Percentiles rank a stretch among this genome's conserved stretches.
Conservation (phyloP, 2,888 invertebrate species). For the Griposia aprilina region DNA sequence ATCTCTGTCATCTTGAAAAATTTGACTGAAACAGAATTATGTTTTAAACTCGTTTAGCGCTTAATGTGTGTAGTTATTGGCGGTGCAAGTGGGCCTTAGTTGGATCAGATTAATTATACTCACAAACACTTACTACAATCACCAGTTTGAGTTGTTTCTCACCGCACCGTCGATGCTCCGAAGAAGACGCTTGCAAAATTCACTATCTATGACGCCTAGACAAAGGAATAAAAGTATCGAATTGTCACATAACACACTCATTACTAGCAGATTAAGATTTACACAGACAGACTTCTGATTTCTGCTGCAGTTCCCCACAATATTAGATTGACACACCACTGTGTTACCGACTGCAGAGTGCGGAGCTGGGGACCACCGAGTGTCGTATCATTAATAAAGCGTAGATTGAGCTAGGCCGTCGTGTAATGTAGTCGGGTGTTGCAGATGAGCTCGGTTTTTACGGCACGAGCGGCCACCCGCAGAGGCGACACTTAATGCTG, state of each 20-base stretch:
- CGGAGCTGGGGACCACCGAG: constrained; percentile 77
- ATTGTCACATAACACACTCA: background rate
- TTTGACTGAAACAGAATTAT: too few species aligned
- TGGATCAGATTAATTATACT: background rate
- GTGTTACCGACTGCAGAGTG: constrained; percentile 60
- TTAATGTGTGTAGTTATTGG: too few species aligned
- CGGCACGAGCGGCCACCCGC: constrained; percentile 90
- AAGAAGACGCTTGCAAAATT: background rate
- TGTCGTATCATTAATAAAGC: constrained; percentile 84
- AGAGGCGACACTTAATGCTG: constrained; percentile 80
- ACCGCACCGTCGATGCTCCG: background rate
- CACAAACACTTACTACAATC: background rate
- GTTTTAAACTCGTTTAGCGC: background rate
- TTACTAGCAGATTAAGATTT: background rate
- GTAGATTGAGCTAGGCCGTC: constrained; percentile 86
- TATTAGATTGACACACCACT: constrained; percentile 70
- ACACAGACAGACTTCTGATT: background rate
- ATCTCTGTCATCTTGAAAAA: too few species aligned
- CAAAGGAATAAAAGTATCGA: background rate
- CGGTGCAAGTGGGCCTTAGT: too few species aligned
- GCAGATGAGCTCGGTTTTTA: constrained; percentile 89
- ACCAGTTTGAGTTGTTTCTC: background rate
- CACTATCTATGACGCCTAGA: background rate
- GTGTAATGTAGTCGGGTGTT: constrained; percentile 83
- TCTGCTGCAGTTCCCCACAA: constrained; percentile 8